These are phyloP conservation scores for Epinephelus malabaricus DNA, from an alignment of 2,797 vertebrate genomes.

Conservation along the genomic window DNA sequence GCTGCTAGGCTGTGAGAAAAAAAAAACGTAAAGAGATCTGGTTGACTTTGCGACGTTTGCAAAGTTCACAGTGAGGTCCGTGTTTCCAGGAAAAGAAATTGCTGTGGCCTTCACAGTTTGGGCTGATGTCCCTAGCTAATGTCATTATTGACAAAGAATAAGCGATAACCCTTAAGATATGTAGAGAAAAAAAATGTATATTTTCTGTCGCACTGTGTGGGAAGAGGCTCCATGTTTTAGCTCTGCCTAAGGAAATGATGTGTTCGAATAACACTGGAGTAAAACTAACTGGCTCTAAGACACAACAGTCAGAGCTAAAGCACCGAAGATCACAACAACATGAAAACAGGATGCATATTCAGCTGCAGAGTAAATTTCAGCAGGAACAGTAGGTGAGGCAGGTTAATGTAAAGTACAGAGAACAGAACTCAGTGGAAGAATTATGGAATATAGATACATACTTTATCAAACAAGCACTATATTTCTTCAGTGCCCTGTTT, in stretches of 20 bases:
- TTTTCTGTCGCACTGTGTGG: neutral
- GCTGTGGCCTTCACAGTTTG: neutral
- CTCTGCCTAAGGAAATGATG: neutral
- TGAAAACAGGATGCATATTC: neutral
- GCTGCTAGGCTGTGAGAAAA: too few relatives aligned
- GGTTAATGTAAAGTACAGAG: conserved; percentile 5
- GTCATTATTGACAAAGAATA: neutral
- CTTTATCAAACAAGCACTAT: neutral
- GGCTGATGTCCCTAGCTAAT: neutral
- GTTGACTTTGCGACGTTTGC: too few relatives aligned
- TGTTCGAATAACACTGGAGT: neutral
- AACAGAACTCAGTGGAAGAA: neutral
- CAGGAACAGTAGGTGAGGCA: neutral
- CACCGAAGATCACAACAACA: too few relatives aligned
- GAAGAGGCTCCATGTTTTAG: neutral
- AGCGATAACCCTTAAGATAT: neutral
- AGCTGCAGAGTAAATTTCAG: neutral
- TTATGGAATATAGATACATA: neutral
- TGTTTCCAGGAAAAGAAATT: neutral
- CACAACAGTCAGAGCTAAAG: neutral
- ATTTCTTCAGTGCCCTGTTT: neutral
- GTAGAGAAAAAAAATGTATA: neutral
- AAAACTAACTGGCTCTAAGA: conserved; percentile 1
- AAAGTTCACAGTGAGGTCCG: conserved; percentile 10
- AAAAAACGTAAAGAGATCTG: too few relatives aligned